A percentile compares a stretch with the other conserved stretches of the same genome.
Conservation (phyloP, 2,888 invertebrate species). For the Pachycephus smyrnensis region DNA sequence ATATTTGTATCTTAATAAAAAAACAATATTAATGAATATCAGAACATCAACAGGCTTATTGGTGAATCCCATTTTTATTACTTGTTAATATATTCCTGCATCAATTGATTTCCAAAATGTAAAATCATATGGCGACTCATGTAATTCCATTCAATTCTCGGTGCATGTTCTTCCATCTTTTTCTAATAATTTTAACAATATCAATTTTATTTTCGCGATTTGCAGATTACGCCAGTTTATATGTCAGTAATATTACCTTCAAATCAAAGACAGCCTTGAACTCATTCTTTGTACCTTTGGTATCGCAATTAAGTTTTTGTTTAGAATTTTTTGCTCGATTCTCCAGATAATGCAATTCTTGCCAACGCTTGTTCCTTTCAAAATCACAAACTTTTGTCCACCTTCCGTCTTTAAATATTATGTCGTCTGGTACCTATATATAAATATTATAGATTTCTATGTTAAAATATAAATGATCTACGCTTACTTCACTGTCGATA, state of each 20-base stretch:
- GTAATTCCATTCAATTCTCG: conserved; percentile 52
- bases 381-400: conserved; percentile 40
- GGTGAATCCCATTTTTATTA: conserved; percentile 19
- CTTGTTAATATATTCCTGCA: conserved; percentile 39
- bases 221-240: background rate
- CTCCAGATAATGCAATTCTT: conserved; percentile 38
- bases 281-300: conserved; percentile 36
- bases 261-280: conserved; percentile 36
- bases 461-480: background rate
- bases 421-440: conserved; percentile 25
- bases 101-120: conserved; percentile 20
- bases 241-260: conserved; percentile 31
- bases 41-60: background rate
- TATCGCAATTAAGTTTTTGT: conserved; percentile 47
- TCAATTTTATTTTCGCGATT: background rate
- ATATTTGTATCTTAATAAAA: conserved; percentile 38
- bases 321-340: conserved; percentile 50
- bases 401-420: conserved; percentile 42
- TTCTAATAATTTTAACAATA: conserved; percentile 26
- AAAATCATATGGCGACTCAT: conserved; percentile 36
- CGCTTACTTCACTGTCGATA: conserved; percentile 37
- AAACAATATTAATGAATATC: background rate
- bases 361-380: conserved; percentile 50
- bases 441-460: background rate
- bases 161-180: conserved; percentile 26